A percentile compares a stretch with the other conserved stretches of the same genome.
These are phyloP conservation scores for Daktulosphaira vitifoliae DNA, from an alignment of 1,140 invertebrate genomes.

Conservation along the genomic window DNA sequence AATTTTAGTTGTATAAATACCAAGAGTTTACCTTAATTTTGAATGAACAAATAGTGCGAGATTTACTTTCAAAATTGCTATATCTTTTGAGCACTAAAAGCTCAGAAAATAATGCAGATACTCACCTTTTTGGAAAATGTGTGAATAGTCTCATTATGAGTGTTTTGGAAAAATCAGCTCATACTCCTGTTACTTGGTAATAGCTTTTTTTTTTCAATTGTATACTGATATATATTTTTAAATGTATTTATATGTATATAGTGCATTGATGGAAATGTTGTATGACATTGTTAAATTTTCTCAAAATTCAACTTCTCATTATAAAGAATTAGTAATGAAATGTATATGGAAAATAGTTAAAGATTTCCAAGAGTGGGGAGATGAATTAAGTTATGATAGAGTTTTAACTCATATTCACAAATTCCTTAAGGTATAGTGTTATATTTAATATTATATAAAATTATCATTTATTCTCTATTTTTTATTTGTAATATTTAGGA, in stretches of 20 bases:
- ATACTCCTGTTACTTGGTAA: conserved; percentile 39
- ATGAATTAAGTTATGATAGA: conserved; percentile 37
- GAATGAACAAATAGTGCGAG: conserved; percentile 27
- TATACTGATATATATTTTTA: background rate
- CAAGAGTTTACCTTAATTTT: conserved; percentile 24
- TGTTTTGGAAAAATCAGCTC: conserved; percentile 39
- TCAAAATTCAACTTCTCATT: conserved; percentile 33
- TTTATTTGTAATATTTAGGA: conserved; percentile 35
- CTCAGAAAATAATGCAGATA: conserved; percentile 14
- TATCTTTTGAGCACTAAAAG: conserved; percentile 21
- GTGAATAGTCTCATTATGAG: conserved; percentile 40
- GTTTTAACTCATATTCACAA: conserved; percentile 38
- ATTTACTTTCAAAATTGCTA: conserved; percentile 13
- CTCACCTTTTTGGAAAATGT: conserved; percentile 38
- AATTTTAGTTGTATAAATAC: conserved; percentile 30
- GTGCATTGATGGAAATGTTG: conserved; percentile 39
- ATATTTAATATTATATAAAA: too few relatives aligned
- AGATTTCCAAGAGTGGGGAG: conserved; percentile 38
- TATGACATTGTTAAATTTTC: conserved; percentile 35
- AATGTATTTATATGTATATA: conserved; percentile 16
- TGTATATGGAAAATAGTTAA: conserved; percentile 41
- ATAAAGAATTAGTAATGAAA: conserved; percentile 39
- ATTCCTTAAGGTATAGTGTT: conserved; percentile 38
- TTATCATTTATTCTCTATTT: too few relatives aligned
- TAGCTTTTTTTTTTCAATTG: background rate